Evolutionary conservation across 2,888 invertebrate species (phyloP).

Genomic region (Chloroclystis v-ata): DNA sequence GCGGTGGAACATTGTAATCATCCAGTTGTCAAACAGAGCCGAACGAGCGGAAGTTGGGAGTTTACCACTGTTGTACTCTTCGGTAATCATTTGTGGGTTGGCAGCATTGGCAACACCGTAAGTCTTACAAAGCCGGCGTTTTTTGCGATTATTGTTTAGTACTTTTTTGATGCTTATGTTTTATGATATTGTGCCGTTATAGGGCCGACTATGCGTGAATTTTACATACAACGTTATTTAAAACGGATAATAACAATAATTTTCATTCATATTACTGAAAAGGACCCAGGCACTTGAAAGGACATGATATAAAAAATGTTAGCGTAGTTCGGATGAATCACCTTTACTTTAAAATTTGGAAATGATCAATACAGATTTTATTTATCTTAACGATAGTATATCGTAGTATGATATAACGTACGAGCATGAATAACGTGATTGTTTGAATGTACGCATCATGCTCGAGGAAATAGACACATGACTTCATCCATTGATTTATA

Average conservation of each 20-base stretch:
- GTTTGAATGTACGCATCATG: slow-evolving; percentile 6
- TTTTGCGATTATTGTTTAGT: neutral
- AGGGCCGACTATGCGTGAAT: too few relatives aligned
- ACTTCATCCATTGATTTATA: slow-evolving; percentile 16
- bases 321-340: too few relatives aligned
- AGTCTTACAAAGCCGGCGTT: neutral
- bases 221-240: too few relatives aligned
- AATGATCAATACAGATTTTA: too few relatives aligned
- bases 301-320: too few relatives aligned
- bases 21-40: slow-evolving; percentile 57
- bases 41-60: slow-evolving; percentile 53
- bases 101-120: too few relatives aligned
- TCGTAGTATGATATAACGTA: neutral
- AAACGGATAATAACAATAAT: too few relatives aligned
- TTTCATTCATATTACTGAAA: too few relatives aligned
- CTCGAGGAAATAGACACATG: slow-evolving; percentile 16
- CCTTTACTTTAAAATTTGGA: too few relatives aligned
- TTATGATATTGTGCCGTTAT: too few relatives aligned
- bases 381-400: neutral
- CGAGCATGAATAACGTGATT: slow-evolving; percentile 4
- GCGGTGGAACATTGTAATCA: slow-evolving; percentile 26
- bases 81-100: slow-evolving; percentile 38
- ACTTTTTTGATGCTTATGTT: neutral
- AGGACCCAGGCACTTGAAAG: too few relatives aligned
- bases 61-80: slow-evolving; percentile 30